phyloP scores from a whole-genome alignment of 2,888 invertebrate genomes.

The Diabrotica balteata region DNA sequence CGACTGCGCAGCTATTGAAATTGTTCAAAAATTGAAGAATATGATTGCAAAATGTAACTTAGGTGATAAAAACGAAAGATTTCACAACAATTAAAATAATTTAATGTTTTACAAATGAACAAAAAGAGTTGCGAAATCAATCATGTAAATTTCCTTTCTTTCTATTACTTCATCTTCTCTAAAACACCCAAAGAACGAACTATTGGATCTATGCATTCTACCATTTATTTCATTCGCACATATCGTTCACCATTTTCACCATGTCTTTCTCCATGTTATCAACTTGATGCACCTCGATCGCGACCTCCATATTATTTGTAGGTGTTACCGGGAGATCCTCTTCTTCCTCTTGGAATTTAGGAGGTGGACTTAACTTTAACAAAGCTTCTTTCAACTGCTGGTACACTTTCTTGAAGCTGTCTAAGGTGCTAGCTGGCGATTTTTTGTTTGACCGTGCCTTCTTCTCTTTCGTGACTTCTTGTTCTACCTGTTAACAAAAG shows the following conservation, averaged over 20 bases:
- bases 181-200: constrained; percentile 12
- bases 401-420: constrained; percentile 57
- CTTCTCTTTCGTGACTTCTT: constrained; percentile 68
- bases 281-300: constrained; percentile 48
- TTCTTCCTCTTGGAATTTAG: constrained; percentile 61
- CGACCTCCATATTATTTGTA: constrained; percentile 46
- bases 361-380: constrained; percentile 80
- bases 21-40: too few species aligned
- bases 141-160: neutral
- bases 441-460: constrained; percentile 69
- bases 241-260: constrained; percentile 79
- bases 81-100: too few species aligned
- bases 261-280: constrained; percentile 74
- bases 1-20: too few species aligned
- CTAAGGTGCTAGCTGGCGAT: constrained; percentile 54
- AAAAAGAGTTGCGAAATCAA: too few species aligned
- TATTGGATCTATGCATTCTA: constrained; percentile 11
- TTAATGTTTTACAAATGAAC: too few species aligned
- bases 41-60: too few species aligned
- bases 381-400: constrained; percentile 84
- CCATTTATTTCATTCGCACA: constrained; percentile 50
- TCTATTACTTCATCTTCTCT: constrained; percentile 1
- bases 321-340: constrained; percentile 49
- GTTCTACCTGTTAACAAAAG: constrained; percentile 64
- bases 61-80: too few species aligned